phyloP scores from a whole-genome alignment of 2,888 invertebrate species.

The Trichopoda pennipes region DNA sequence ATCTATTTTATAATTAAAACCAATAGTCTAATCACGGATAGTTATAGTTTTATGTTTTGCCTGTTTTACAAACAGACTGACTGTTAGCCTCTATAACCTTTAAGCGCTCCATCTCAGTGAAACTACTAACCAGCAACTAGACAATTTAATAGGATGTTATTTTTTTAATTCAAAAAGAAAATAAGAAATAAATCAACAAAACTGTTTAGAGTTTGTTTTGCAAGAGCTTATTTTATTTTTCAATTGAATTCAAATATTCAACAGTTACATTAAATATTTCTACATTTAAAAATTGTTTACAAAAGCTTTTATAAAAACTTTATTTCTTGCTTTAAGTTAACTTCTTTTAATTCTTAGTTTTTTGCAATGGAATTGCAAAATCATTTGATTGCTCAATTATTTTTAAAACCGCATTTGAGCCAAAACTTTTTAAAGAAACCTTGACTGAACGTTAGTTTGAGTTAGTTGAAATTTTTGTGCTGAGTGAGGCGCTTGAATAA shows the following conservation, averaged over 20 bases:
- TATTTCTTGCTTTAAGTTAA: not conserved
- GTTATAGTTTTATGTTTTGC: no score
- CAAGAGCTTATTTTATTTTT: conserved; percentile 12
- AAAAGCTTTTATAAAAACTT: conserved; percentile 48
- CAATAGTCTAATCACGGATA: no score
- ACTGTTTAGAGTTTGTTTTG: conserved; percentile 2
- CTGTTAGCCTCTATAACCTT: not conserved
- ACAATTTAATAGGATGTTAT: conserved; percentile 46
- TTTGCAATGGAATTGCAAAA: conserved; percentile 27
- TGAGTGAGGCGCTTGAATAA: not conserved
- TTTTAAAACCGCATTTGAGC: conserved; percentile 10
- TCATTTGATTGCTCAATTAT: conserved; percentile 32
- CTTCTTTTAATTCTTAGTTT: conserved; percentile 23
- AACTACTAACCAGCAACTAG: conserved; percentile 1
- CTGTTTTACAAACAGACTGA: no score
- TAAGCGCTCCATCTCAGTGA: not conserved
- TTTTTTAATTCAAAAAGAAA: not conserved
- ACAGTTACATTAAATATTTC: not conserved
- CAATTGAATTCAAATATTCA: not conserved
- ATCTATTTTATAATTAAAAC: no score
- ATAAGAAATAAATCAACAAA: not conserved
- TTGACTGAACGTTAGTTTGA: conserved; percentile 28
- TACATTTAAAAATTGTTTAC: conserved; percentile 2
- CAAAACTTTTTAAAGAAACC: conserved; percentile 33
- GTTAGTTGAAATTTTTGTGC: not conserved